Evolutionary conservation across 2,113 vertebrate genomes (phyloP).

Genomic region (Ictidomys tridecemlineatus): DNA sequence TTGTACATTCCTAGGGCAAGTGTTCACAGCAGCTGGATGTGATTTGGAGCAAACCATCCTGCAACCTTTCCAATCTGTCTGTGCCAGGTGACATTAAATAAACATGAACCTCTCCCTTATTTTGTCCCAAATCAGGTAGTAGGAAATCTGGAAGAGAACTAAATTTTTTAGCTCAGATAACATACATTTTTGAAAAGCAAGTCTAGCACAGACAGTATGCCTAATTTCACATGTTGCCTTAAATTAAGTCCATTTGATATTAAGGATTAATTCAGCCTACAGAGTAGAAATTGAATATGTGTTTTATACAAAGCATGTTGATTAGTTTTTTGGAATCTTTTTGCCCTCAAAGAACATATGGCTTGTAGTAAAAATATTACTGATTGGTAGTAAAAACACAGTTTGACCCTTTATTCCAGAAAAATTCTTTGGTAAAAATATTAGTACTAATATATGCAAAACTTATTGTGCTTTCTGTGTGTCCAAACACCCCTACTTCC

Average conservation of each 20-base stretch:
- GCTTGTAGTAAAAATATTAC: not conserved
- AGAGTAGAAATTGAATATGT: not conserved
- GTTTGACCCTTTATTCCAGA: not conserved
- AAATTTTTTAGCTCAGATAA: not conserved
- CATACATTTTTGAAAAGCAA: not conserved
- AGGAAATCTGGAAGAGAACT: not conserved
- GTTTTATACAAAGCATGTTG: not conserved
- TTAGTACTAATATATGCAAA: not conserved
- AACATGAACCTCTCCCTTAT: not conserved
- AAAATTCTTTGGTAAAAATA: not conserved
- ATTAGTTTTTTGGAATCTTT: not conserved
- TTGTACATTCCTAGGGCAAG: not conserved
- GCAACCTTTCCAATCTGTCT: not conserved
- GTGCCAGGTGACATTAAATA: not conserved
- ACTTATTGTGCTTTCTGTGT: not conserved
- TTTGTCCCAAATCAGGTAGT: conserved; percentile 33
- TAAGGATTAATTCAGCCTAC: not conserved
- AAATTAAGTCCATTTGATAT: not conserved
- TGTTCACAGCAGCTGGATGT: not conserved
- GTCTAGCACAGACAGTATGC: not conserved
- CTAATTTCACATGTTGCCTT: not conserved
- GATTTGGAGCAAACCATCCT: not conserved
- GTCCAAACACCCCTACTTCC: not conserved
- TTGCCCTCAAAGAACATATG: not conserved
- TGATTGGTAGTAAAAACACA: not conserved